phyloP scores from a whole-genome alignment of 2,797 vertebrate genomes.

The Sebastes jordani region DNA sequence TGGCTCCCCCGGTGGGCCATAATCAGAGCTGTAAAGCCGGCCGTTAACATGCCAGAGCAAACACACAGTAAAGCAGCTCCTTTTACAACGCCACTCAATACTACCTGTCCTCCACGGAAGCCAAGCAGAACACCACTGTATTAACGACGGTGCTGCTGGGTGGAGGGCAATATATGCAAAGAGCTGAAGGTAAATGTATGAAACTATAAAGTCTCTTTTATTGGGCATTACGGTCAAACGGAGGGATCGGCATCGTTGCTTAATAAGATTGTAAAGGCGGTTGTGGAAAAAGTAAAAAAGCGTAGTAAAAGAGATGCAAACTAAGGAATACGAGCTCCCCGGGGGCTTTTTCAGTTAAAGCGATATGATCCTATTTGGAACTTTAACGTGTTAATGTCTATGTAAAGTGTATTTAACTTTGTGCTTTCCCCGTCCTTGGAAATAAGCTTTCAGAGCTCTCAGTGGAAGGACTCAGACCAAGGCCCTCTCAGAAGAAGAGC shows the following conservation, averaged over 20 bases:
- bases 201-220: slow-evolving; percentile 73
- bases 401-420: slow-evolving; percentile 10
- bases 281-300: slow-evolving; percentile 23
- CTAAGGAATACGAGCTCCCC: slow-evolving; percentile 44
- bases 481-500: background rate
- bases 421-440: background rate
- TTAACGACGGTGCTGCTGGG: slow-evolving; percentile 48
- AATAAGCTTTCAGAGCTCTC: background rate
- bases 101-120: slow-evolving; percentile 59
- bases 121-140: slow-evolving; percentile 45
- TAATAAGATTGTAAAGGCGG: slow-evolving; percentile 70
- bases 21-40: slow-evolving; percentile 67
- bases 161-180: slow-evolving; percentile 65
- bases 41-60: slow-evolving; percentile 79
- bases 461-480: background rate
- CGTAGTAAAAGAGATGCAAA: slow-evolving; percentile 64
- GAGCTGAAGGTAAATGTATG: slow-evolving; percentile 67
- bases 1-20: slow-evolving; percentile 58
- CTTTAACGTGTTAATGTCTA: slow-evolving; percentile 12
- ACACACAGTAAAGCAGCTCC: slow-evolving; percentile 71
- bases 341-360: slow-evolving; percentile 33
- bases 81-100: slow-evolving; percentile 74
- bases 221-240: slow-evolving; percentile 68
- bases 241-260: slow-evolving; percentile 61
- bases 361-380: slow-evolving; percentile 28